A percentile compares a stretch with the other conserved stretches of the same genome.
phyloP scores from a whole-genome alignment of 1,140 invertebrate species.

The Diorhabda sublineata region DNA sequence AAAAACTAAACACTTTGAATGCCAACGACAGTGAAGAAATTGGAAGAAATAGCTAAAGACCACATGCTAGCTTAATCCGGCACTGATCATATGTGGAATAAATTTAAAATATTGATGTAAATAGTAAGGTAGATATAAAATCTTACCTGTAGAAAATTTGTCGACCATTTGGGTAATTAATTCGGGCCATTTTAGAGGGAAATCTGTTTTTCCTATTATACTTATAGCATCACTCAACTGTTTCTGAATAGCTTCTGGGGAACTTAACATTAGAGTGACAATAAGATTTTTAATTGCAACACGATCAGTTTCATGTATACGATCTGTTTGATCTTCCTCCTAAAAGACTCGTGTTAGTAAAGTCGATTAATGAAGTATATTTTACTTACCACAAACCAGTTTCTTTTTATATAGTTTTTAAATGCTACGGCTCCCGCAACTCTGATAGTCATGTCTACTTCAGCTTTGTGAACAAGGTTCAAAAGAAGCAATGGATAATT shows the following conservation, averaged over 20 bases:
- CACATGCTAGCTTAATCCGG: too few species aligned
- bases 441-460: constrained; percentile 75
- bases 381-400: constrained; percentile 82
- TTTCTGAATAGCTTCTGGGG: constrained; percentile 84
- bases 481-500: constrained; percentile 87
- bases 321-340: constrained; percentile 76
- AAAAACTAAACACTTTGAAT: too few species aligned
- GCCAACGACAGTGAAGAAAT: too few species aligned
- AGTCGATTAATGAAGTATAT: background rate
- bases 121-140: too few species aligned
- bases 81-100: too few species aligned
- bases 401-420: constrained; percentile 94
- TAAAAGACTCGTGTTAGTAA: constrained; percentile 40
- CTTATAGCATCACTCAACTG: constrained; percentile 95
- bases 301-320: constrained; percentile 78
- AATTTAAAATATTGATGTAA: too few species aligned
- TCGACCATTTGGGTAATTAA: constrained; percentile 88
- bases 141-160: constrained; percentile 72
- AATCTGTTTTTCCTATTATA: constrained; percentile 91
- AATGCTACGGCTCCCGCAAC: constrained; percentile 88
- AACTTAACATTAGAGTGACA: constrained; percentile 88
- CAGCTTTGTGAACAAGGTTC: constrained; percentile 75
- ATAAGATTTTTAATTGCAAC: constrained; percentile 79
- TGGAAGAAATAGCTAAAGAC: too few species aligned
- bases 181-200: constrained; percentile 91